Evolutionary conservation across 2,888 invertebrate genomes (phyloP).

Genomic region (Drosophila pullipes): DNA sequence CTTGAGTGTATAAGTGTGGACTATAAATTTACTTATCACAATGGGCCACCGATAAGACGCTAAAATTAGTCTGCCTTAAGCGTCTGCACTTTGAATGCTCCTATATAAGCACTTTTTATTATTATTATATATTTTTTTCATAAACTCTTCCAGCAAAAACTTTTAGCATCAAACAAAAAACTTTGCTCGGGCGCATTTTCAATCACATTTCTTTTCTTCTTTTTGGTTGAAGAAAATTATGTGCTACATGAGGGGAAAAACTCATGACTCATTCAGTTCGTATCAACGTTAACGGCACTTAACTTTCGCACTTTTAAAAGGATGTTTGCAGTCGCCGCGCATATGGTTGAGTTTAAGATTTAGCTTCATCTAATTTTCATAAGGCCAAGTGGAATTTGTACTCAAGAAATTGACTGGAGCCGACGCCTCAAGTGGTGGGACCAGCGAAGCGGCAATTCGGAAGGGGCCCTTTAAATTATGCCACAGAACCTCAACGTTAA

Average conservation of each 20-base stretch:
- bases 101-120: slow-evolving; percentile 13
- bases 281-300: slow-evolving; percentile 68
- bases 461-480: slow-evolving; percentile 23
- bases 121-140: slow-evolving; percentile 1
- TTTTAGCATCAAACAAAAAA: slow-evolving; percentile 30
- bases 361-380: slow-evolving; percentile 74
- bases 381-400: slow-evolving; percentile 71
- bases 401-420: slow-evolving; percentile 44
- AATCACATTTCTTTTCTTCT: slow-evolving; percentile 28
- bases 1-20: slow-evolving; percentile 34
- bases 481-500: slow-evolving; percentile 44
- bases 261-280: slow-evolving; percentile 56
- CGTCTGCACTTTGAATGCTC: slow-evolving; percentile 31
- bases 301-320: slow-evolving; percentile 60
- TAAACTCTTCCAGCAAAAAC: slow-evolving; percentile 18
- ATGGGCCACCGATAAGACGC: slow-evolving; percentile 45
- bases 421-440: slow-evolving; percentile 55
- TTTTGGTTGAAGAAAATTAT: slow-evolving; percentile 44
- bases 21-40: slow-evolving; percentile 73
- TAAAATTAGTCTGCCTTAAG: slow-evolving; percentile 64
- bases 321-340: slow-evolving; percentile 27
- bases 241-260: slow-evolving; percentile 35
- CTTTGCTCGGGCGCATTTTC: slow-evolving; percentile 18
- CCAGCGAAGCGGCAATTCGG: slow-evolving; percentile 36
- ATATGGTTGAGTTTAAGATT: slow-evolving; percentile 47